phyloP scores from a whole-genome alignment of 23 tunicate species.

The Corella eumyota region DNA sequence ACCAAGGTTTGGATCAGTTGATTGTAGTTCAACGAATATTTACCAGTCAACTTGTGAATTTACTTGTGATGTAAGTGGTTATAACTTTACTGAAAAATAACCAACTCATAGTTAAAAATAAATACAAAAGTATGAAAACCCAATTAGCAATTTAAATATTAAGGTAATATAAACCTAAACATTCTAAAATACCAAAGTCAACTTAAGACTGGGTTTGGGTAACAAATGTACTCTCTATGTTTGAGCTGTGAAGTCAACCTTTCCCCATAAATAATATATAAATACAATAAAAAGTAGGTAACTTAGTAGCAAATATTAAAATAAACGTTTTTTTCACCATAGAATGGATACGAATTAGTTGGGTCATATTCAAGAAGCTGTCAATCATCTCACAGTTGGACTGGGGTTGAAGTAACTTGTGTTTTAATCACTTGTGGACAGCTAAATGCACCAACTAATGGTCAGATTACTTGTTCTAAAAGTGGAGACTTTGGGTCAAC shows the following conservation, averaged over 20 bases:
- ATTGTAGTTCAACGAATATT: conserved; percentile 14
- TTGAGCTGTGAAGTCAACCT: no score
- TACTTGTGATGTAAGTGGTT: conserved; percentile 29
- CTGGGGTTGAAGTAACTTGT: conserved; percentile 39
- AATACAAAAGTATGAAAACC: no score
- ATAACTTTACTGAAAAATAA: not conserved
- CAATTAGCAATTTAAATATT: no score
- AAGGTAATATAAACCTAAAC: no score
- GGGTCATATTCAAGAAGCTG: conserved; percentile 56
- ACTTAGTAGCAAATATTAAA: no score
- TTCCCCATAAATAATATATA: no score
- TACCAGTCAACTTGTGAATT: conserved; percentile 28
- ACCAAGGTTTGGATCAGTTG: conserved; percentile 19
- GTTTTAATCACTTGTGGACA: conserved; percentile 17
- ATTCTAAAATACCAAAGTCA: no score
- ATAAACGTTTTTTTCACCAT: no score
- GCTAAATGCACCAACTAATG: conserved; percentile 31
- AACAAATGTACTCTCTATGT: no score
- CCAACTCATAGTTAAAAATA: no score
- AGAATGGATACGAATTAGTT: conserved; percentile 58
- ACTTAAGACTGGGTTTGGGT: no score
- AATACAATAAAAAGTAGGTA: no score
- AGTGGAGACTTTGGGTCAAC: conserved; percentile 11
- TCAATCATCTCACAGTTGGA: conserved; percentile 35
- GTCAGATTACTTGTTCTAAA: conserved; percentile 10